Percentiles rank a stretch among this genome's conserved stretches.
Evolutionary conservation across 2,797 vertebrate genomes (phyloP).

Genomic region (Lepilemur ruficaudatus): DNA sequence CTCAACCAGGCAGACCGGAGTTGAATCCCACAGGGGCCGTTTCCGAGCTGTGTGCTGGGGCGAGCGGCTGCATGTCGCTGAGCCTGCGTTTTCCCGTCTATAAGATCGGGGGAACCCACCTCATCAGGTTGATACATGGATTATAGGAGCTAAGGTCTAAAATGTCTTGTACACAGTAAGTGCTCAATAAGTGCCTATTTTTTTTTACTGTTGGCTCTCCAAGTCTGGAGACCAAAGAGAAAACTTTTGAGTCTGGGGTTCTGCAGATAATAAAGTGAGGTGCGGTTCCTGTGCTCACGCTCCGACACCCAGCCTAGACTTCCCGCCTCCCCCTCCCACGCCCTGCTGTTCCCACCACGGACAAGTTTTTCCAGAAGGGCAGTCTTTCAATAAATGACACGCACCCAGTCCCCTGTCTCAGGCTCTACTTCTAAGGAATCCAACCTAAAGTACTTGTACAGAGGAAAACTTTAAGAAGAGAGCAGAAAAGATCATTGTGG

Average conservation of each 20-base stretch:
- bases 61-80: neutral
- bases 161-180: neutral
- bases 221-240: neutral
- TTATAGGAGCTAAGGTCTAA: neutral
- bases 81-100: neutral
- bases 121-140: neutral
- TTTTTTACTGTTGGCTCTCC: neutral
- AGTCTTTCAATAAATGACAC: neutral
- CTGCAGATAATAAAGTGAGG: neutral
- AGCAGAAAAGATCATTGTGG: neutral
- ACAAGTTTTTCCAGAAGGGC: neutral
- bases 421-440: neutral
- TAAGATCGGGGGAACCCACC: neutral
- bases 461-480: neutral
- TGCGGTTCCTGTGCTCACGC: fast-evolving
- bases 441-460: neutral
- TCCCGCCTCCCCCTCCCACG: neutral
- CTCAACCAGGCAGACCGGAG: neutral
- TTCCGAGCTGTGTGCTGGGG: neutral
- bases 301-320: neutral
- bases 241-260: neutral
- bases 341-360: neutral
- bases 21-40: neutral
- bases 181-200: neutral
- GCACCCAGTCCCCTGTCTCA: neutral